These are phyloP conservation scores for Enteromius thamalakanensis DNA, from an alignment of 2,797 vertebrate species.

Conservation along the genomic window DNA sequence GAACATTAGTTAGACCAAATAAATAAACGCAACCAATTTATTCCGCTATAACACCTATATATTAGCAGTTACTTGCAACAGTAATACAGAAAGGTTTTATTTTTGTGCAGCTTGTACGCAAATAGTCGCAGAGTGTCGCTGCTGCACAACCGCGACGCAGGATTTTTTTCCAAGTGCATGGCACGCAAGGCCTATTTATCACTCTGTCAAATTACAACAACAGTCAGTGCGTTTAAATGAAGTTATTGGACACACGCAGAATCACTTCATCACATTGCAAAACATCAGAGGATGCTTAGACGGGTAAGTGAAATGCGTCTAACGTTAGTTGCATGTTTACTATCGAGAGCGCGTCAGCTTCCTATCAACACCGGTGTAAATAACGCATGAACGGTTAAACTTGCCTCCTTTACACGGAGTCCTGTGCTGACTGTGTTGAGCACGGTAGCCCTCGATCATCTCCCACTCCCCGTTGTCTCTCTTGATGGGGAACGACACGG, in stretches of 20 bases:
- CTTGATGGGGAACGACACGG: slow-evolving; percentile 90
- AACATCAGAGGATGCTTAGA: background rate
- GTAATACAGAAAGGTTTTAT: no score
- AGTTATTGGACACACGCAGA: background rate
- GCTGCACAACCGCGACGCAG: background rate
- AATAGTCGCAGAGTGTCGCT: slow-evolving; percentile 21
- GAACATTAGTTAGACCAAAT: background rate
- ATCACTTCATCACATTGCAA: background rate
- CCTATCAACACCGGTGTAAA: background rate
- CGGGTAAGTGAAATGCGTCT: background rate
- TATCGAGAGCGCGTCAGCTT: background rate
- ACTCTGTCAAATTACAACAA: slow-evolving; percentile 3
- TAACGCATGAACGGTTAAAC: background rate
- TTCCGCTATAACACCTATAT: background rate
- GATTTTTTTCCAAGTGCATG: background rate
- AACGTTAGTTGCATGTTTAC: background rate
- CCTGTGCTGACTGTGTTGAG: slow-evolving; percentile 96
- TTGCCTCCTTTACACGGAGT: slow-evolving; percentile 96
- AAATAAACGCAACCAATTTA: background rate
- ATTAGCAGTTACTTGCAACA: background rate
- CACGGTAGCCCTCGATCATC: slow-evolving; percentile 91
- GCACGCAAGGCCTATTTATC: slow-evolving; percentile 14
- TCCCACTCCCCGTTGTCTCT: slow-evolving; percentile 93
- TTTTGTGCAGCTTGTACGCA: background rate
- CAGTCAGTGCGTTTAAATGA: background rate